A percentile compares a stretch with the other conserved stretches of the same genome.
Conservation (phyloP, 2,888 invertebrate genomes). For the Sympetrum striolatum region DNA sequence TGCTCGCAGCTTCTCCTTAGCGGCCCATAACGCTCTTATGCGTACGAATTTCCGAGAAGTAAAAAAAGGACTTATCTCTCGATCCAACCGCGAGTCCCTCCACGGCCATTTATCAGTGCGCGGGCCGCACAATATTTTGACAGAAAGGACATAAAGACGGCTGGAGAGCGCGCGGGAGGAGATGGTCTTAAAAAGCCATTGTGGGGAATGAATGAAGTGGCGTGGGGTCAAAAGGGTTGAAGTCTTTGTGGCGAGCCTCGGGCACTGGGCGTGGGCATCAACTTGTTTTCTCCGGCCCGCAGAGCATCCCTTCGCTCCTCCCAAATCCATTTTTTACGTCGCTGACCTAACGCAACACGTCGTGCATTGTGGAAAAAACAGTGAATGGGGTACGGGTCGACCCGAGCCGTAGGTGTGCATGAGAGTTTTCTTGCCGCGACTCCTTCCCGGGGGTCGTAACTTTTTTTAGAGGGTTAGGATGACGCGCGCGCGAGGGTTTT, state of each 20-base stretch:
- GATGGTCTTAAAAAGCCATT: background rate
- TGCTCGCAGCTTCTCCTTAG: too few species aligned
- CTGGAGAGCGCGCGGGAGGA: background rate
- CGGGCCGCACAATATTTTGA: background rate
- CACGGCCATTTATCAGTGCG: background rate
- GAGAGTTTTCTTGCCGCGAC: background rate
- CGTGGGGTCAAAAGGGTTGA: background rate
- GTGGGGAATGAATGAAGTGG: background rate
- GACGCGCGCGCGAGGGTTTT: background rate
- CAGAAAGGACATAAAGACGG: background rate
- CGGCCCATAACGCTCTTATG: too few species aligned
- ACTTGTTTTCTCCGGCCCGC: background rate
- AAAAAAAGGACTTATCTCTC: too few species aligned
- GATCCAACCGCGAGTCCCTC: too few species aligned
- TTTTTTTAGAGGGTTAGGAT: background rate
- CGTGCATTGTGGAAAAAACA: conserved; percentile 18
- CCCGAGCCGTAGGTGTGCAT: background rate
- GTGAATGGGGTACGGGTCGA: background rate
- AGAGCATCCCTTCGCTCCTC: background rate
- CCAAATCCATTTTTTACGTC: background rate
- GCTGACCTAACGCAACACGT: conserved; percentile 24
- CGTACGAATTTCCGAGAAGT: too few species aligned
- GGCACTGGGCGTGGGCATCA: background rate
- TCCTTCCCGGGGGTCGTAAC: background rate
- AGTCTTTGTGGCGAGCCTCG: background rate